Percentiles rank a stretch among this genome's conserved stretches.
These are phyloP conservation scores for Vidua macroura DNA, from an alignment of 2,113 vertebrate species.

Conservation along the genomic window DNA sequence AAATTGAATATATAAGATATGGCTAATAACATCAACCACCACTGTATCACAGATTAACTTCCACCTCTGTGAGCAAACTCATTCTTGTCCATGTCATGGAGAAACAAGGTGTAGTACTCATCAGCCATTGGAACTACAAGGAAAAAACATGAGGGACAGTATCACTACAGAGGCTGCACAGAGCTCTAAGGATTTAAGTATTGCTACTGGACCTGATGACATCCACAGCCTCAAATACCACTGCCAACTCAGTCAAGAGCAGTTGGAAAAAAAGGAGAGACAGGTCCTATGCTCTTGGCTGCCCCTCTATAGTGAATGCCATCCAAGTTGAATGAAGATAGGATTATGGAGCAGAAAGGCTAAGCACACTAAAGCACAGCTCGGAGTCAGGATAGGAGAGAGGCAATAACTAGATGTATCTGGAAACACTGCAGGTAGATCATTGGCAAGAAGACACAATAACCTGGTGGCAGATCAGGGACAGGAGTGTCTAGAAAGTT, in stretches of 20 bases:
- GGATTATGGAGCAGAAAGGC: not conserved
- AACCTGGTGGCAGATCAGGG: not conserved
- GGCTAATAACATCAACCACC: not conserved
- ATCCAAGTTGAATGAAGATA: not conserved
- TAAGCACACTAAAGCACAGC: not conserved
- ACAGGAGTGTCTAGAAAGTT: not conserved
- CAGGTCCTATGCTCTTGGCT: not conserved
- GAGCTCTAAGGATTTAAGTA: not conserved
- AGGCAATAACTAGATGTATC: not conserved
- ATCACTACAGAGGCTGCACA: not conserved
- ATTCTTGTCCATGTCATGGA: not conserved
- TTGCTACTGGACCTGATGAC: not conserved
- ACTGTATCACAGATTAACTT: not conserved
- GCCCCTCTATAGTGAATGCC: not conserved
- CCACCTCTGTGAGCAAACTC: not conserved
- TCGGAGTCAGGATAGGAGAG: not conserved
- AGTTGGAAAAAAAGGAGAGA: not conserved
- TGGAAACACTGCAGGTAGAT: not conserved
- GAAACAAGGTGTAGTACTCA: not conserved
- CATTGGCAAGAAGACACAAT: not conserved
- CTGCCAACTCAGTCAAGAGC: not conserved
- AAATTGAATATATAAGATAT: not conserved
- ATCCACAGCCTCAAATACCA: not conserved
- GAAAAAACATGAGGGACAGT: not conserved
- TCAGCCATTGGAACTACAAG: not conserved